These are phyloP conservation scores for Pangasius djambal DNA, from an alignment of 2,797 vertebrate genomes.

Conservation along the genomic window DNA sequence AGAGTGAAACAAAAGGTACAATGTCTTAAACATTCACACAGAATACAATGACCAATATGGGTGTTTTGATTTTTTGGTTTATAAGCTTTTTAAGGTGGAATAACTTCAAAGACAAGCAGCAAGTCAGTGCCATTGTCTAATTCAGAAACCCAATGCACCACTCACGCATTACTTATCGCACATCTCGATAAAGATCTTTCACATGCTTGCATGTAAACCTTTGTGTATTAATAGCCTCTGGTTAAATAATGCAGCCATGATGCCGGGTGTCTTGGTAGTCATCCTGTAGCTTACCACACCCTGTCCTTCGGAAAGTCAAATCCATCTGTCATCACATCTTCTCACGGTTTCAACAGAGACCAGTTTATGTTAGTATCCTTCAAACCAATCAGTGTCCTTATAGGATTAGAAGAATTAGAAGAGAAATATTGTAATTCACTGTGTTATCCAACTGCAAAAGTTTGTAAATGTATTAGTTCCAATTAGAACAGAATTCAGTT, in stretches of 20 bases:
- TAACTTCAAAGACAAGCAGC: background rate
- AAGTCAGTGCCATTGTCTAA: background rate
- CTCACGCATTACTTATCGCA: background rate
- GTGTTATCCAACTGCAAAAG: background rate
- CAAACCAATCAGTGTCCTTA: background rate
- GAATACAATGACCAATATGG: background rate
- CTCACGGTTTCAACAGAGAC: background rate
- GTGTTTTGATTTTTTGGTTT: background rate
- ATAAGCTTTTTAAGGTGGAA: background rate
- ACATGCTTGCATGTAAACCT: background rate
- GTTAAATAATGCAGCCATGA: background rate
- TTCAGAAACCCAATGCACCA: background rate
- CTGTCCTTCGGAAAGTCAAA: background rate
- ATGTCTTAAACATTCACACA: background rate
- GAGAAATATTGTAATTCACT: background rate
- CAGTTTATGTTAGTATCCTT: background rate
- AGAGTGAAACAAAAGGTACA: background rate
- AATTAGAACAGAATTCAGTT: background rate
- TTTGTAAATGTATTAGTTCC: background rate
- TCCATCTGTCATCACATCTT: conserved; percentile 1
- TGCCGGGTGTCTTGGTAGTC: background rate
- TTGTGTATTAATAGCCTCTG: conserved; percentile 7
- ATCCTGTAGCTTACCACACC: background rate
- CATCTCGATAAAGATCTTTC: background rate
- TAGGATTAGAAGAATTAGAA: background rate